Evolutionary conservation across 2,888 invertebrate genomes (phyloP).

Genomic region (Ectemnius lituratus): DNA sequence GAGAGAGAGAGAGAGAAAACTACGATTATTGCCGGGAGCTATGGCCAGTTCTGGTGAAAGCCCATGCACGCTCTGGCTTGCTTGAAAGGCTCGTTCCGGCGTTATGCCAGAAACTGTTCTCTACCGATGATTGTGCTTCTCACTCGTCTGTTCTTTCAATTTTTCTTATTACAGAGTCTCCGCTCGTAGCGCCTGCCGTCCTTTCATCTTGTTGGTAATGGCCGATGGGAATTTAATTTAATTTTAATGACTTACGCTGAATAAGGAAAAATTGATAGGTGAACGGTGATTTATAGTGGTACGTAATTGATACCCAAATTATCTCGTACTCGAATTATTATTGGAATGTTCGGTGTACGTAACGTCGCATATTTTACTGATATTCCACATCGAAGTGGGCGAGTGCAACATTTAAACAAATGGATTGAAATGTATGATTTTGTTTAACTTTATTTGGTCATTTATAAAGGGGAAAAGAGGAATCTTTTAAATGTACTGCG

Average conservation of each 20-base stretch:
- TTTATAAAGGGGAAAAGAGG: no score
- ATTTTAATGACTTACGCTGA: neutral
- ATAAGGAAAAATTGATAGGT: neutral
- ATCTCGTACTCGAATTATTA: neutral
- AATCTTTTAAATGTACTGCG: no score
- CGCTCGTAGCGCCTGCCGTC: no score
- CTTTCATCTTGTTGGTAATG: no score
- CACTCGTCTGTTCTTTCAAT: constrained; percentile 14
- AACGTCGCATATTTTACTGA: no score
- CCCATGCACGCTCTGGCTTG: constrained; percentile 45
- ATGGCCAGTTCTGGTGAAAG: constrained; percentile 55
- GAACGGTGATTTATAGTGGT: neutral
- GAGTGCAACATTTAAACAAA: no score
- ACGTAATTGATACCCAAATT: neutral
- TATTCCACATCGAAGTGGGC: no score
- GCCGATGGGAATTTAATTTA: no score
- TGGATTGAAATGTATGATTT: no score
- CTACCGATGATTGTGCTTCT: constrained; percentile 38
- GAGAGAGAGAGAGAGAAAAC: constrained; percentile 48
- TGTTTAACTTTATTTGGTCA: no score
- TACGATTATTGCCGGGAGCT: constrained; percentile 48
- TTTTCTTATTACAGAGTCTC: neutral
- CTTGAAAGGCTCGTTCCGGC: constrained; percentile 40
- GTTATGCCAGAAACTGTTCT: constrained; percentile 37
- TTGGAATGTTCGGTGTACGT: no score